Evolutionary conservation across 2,113 vertebrate genomes (phyloP).

Genomic region (Eudyptes chrysolophus): DNA sequence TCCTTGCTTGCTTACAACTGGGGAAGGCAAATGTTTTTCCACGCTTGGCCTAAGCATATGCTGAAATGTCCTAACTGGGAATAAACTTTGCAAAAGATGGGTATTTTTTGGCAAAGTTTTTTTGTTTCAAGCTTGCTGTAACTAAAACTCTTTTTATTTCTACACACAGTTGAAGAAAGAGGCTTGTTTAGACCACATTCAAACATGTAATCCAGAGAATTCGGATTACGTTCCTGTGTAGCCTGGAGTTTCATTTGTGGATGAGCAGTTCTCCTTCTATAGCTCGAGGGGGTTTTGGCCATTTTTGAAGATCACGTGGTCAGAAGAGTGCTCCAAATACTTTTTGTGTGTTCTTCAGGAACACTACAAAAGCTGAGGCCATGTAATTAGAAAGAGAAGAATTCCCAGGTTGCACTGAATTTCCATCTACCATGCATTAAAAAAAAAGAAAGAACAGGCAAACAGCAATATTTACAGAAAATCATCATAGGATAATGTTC

Average conservation of each 20-base stretch:
- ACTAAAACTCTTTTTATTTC: not conserved
- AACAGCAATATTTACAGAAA: not conserved
- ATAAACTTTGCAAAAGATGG: not conserved
- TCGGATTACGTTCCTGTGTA: not conserved
- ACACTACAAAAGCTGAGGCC: not conserved
- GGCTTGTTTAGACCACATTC: not conserved
- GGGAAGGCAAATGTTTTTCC: not conserved
- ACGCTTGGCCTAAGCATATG: not conserved
- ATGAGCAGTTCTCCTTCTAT: not conserved
- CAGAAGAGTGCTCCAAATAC: not conserved
- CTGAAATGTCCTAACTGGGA: not conserved
- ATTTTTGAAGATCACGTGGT: not conserved
- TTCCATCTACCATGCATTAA: not conserved
- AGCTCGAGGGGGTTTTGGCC: not conserved
- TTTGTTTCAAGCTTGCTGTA: not conserved
- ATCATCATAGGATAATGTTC: not conserved
- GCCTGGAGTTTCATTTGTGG: not conserved
- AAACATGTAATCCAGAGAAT: not conserved
- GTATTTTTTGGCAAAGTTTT: not conserved
- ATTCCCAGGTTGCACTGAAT: not conserved
- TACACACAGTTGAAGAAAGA: not conserved
- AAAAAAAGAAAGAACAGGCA: not conserved
- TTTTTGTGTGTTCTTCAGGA: not conserved
- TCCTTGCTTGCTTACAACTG: rapidly evolving
- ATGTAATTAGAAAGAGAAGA: not conserved